phyloP scores from a whole-genome alignment of 2,888 invertebrate species.

The Cremastobaeus sp. region DNA sequence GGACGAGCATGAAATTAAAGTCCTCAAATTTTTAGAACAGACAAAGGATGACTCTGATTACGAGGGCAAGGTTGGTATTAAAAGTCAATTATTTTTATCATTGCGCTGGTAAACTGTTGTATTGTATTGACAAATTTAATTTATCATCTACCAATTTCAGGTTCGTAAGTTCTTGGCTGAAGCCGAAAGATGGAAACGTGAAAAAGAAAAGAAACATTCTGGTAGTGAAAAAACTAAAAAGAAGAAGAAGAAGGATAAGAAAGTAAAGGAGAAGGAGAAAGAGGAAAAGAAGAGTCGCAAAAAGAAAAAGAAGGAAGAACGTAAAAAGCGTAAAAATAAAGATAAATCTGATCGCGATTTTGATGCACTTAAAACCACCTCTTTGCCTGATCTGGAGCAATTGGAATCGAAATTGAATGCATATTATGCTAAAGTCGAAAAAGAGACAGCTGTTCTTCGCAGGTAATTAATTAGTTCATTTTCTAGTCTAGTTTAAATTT shows the following conservation, averaged over 20 bases:
- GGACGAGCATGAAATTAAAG: conserved; percentile 84
- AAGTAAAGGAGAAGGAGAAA: conserved; percentile 84
- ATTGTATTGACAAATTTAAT: neutral
- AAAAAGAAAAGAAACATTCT: conserved; percentile 86
- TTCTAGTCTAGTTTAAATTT: neutral
- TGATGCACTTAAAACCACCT: conserved; percentile 82
- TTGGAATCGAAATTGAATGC: conserved; percentile 87
- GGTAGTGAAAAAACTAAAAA: conserved; percentile 83
- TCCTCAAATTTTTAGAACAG: conserved; percentile 86
- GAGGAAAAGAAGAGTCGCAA: conserved; percentile 80
- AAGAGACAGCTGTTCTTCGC: conserved; percentile 80
- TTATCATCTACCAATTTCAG: conserved; percentile 57
- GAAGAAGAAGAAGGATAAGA: conserved; percentile 87
- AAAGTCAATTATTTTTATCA: neutral
- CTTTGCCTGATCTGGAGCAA: conserved; percentile 87
- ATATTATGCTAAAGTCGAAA: conserved; percentile 88
- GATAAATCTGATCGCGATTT: conserved; percentile 82
- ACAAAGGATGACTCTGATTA: conserved; percentile 92
- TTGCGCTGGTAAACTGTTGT: neutral
- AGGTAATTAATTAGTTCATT: too few species aligned
- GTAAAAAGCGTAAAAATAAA: conserved; percentile 80
- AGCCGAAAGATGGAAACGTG: conserved; percentile 87
- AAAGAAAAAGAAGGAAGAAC: conserved; percentile 84
- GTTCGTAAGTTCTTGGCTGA: conserved; percentile 92
- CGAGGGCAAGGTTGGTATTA: conserved; percentile 82